Conservation (phyloP, 2,797 vertebrate species). For the Netta rufina region DNA sequence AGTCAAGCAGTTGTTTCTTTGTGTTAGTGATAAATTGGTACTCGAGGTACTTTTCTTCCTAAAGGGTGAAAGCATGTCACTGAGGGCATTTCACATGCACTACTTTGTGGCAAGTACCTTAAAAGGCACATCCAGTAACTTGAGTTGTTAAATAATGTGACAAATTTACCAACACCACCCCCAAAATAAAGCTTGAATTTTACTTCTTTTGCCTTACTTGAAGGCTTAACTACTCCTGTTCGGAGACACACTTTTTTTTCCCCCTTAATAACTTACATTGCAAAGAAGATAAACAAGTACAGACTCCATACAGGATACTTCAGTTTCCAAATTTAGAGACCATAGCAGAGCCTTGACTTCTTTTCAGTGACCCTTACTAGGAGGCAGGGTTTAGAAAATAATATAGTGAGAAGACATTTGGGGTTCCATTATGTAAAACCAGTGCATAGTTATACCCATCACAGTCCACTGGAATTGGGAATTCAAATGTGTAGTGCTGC, state of each 20-base stretch:
- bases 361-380: background rate
- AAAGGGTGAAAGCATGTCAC: background rate
- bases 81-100: accelerated
- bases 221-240: background rate
- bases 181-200: background rate
- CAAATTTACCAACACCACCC: background rate
- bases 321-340: background rate
- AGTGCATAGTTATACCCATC: background rate
- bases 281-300: background rate
- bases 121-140: background rate
- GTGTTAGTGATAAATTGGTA: background rate
- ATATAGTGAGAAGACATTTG: background rate
- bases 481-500: background rate
- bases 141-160: background rate
- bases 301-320: background rate
- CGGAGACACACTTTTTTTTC: background rate
- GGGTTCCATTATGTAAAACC: background rate
- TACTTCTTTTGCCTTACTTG: background rate
- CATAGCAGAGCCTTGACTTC: background rate
- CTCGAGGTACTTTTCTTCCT: background rate
- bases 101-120: background rate
- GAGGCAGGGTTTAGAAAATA: background rate
- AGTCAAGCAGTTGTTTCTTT: background rate
- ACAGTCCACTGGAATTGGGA: background rate
- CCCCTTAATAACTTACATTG: background rate